Evolutionary conservation across 2,113 vertebrate species (phyloP).

Genomic region (Globicephala melas): DNA sequence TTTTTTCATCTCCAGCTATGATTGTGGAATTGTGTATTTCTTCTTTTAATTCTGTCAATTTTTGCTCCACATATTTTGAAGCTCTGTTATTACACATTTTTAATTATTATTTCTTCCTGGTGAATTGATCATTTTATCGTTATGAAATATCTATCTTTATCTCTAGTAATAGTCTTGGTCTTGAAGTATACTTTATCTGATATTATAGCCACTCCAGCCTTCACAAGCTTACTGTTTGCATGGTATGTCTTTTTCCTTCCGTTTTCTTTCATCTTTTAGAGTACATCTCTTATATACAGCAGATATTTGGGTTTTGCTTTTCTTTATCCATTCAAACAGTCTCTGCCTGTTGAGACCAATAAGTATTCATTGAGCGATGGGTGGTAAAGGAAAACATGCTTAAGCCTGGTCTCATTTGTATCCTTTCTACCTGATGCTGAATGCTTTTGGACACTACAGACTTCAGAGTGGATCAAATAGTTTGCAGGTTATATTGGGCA

Average conservation of each 20-base stretch:
- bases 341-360: not conserved
- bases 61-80: not conserved
- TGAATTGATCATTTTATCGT: not conserved
- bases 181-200: not conserved
- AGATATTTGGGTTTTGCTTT: not conserved
- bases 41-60: not conserved
- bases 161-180: not conserved
- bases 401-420: not conserved
- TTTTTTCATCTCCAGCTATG: not conserved
- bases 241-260: not conserved
- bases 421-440: not conserved
- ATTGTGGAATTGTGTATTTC: not conserved
- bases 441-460: not conserved
- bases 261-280: not conserved
- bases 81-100: not conserved
- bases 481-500: not conserved
- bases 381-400: not conserved
- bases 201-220: not conserved
- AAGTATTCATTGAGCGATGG: not conserved
- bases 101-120: not conserved
- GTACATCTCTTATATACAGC: not conserved
- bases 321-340: not conserved
- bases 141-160: not conserved
- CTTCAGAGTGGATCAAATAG: not conserved
- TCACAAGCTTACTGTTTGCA: not conserved